phyloP scores from a whole-genome alignment of 2,888 invertebrate genomes.

The Diloba caeruleocephala region DNA sequence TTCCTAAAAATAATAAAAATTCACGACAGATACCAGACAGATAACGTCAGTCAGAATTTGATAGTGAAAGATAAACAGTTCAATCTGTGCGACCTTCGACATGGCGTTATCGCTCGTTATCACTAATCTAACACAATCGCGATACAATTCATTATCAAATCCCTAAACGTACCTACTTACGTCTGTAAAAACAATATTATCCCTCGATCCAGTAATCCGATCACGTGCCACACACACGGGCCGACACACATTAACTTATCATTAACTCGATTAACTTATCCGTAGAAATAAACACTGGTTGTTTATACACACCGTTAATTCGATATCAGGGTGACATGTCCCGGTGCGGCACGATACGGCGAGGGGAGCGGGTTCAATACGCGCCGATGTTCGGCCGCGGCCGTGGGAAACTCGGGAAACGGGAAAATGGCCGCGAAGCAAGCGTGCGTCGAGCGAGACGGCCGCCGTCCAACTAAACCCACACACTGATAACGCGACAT shows the following conservation, averaged over 20 bases:
- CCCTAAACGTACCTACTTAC: constrained; percentile 76
- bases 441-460: constrained; percentile 74
- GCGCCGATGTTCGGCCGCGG: constrained; percentile 54
- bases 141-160: constrained; percentile 71
- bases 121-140: constrained; percentile 62
- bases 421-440: constrained; percentile 61
- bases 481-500: constrained; percentile 80
- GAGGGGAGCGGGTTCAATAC: constrained; percentile 56
- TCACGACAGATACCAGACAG: constrained; percentile 32
- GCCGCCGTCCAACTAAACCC: constrained; percentile 76
- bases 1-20: constrained; percentile 35
- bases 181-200: constrained; percentile 77
- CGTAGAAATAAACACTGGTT: constrained; percentile 63
- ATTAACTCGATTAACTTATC: constrained; percentile 71
- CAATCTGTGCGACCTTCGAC: constrained; percentile 74
- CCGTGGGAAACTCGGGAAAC: constrained; percentile 76
- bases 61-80: constrained; percentile 75
- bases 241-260: constrained; percentile 79
- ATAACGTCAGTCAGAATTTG: constrained; percentile 30
- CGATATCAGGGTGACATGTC: constrained; percentile 79
- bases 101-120: constrained; percentile 61
- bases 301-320: constrained; percentile 78
- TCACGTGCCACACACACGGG: constrained; percentile 78
- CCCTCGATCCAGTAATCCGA: constrained; percentile 79
- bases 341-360: constrained; percentile 63